A percentile compares a stretch with the other conserved stretches of the same genome.
Conservation (phyloP, 2,113 vertebrate genomes). For the Rhynchomys soricoides region DNA sequence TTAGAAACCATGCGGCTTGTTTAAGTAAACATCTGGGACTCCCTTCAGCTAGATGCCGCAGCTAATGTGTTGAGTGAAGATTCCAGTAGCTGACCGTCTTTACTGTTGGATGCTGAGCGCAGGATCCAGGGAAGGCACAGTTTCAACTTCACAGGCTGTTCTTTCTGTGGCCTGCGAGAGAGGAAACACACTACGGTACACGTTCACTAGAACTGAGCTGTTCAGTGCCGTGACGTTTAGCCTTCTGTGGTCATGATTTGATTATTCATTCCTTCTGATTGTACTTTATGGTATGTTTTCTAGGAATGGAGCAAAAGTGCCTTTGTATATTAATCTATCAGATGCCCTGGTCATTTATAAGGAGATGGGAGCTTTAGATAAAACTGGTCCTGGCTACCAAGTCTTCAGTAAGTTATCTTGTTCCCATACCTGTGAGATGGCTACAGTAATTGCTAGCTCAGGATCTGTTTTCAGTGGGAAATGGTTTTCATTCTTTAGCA, state of each 20-base stretch:
- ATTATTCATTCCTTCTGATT: not conserved
- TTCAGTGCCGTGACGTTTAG: not conserved
- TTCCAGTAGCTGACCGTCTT: not conserved
- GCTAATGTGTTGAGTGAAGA: not conserved
- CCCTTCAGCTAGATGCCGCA: not conserved
- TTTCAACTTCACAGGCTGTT: not conserved
- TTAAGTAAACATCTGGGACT: not conserved
- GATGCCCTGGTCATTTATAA: not conserved
- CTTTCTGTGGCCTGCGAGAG: not conserved
- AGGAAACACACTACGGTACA: not conserved
- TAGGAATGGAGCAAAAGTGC: not conserved
- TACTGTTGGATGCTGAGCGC: not conserved
- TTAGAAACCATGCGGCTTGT: not conserved
- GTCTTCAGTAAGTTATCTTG: not conserved
- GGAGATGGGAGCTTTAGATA: not conserved
- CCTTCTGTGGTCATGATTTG: not conserved
- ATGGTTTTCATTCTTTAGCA: no score
- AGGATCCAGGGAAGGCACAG: not conserved
- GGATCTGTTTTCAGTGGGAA: not conserved
- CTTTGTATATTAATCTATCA: no score
- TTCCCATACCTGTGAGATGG: not conserved
- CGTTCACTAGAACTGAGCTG: not conserved
- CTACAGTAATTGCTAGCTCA: not conserved
- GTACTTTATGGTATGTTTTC: not conserved
- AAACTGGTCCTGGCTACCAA: not conserved